phyloP scores from a whole-genome alignment of 1,140 invertebrate species.

The Aphelenchoides fujianensis region DNA sequence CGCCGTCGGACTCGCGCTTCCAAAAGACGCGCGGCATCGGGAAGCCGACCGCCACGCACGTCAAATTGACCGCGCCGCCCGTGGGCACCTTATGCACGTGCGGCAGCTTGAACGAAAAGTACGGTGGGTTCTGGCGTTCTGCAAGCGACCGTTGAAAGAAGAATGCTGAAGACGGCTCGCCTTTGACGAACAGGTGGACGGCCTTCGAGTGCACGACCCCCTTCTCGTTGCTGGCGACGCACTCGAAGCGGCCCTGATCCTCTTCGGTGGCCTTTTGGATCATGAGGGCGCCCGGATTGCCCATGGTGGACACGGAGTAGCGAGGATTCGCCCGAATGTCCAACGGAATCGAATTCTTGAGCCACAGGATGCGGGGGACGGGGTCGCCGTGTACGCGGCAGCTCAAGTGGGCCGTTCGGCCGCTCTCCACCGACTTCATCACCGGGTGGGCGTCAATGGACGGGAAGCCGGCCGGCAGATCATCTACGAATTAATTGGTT shows the following conservation, averaged over 20 bases:
- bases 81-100: conserved; percentile 80
- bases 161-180: conserved; percentile 67
- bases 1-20: conserved; percentile 40
- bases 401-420: conserved; percentile 79
- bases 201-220: conserved; percentile 87
- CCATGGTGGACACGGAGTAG: conserved; percentile 76
- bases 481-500: no score
- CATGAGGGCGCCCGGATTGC: conserved; percentile 73
- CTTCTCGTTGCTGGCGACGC: conserved; percentile 81
- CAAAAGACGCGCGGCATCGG: conserved; percentile 94
- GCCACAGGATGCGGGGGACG: conserved; percentile 81
- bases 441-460: conserved; percentile 78
- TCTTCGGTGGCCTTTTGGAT: conserved; percentile 82
- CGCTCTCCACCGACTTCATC: conserved; percentile 86
- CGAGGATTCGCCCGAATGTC: conserved; percentile 76
- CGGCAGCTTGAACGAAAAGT: conserved; percentile 82
- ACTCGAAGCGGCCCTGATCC: conserved; percentile 88
- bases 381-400: conserved; percentile 83
- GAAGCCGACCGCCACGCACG: conserved; percentile 90
- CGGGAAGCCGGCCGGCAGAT: conserved; percentile 84
- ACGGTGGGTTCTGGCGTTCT: conserved; percentile 87
- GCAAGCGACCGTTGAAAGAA: conserved; percentile 57
- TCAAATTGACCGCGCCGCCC: conserved; percentile 82
- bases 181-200: conserved; percentile 84
- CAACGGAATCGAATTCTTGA: conserved; percentile 83